Percentiles rank a stretch among this genome's conserved stretches.
Conservation (phyloP, 2,113 vertebrate species). For the Chiloscyllium plagiosum region DNA sequence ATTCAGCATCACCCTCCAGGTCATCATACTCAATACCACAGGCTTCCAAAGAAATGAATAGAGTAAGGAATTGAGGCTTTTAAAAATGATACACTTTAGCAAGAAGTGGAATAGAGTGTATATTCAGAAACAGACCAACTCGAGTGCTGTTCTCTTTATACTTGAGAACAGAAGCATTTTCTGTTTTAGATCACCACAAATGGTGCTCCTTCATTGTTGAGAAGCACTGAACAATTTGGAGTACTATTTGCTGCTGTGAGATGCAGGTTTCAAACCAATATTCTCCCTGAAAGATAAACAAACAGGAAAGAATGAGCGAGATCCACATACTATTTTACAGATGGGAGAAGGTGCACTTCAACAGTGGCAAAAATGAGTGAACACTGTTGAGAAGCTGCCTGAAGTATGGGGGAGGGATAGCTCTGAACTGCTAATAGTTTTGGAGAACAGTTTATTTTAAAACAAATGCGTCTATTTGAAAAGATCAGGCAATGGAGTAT, state of each 20-base stretch:
- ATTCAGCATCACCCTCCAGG: conserved; percentile 30
- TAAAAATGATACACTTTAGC: conserved; percentile 36
- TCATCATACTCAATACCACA: conserved; percentile 30
- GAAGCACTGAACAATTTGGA: conserved; percentile 25
- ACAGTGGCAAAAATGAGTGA: conserved; percentile 1
- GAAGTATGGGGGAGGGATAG: background rate
- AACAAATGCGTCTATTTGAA: background rate
- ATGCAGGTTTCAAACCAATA: conserved; percentile 22
- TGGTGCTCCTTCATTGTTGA: conserved; percentile 35
- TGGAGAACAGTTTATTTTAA: background rate
- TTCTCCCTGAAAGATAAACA: conserved; percentile 19
- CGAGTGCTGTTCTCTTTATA: conserved; percentile 31
- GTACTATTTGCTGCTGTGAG: conserved; percentile 5
- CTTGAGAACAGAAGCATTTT: conserved; percentile 33
- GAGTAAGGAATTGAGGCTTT: conserved; percentile 32
- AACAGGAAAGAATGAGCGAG: conserved; percentile 33
- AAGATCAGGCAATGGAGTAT: background rate
- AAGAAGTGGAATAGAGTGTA: conserved; percentile 36
- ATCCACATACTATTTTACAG: conserved; percentile 14
- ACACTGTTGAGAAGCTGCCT: background rate
- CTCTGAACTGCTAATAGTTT: background rate
- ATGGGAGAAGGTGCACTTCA: conserved; percentile 29
- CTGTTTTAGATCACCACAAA: conserved; percentile 21
- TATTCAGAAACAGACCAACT: conserved; percentile 24
- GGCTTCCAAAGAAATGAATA: conserved; percentile 32